Conservation (phyloP, 2,888 invertebrate species). For the Globia sparganii region DNA sequence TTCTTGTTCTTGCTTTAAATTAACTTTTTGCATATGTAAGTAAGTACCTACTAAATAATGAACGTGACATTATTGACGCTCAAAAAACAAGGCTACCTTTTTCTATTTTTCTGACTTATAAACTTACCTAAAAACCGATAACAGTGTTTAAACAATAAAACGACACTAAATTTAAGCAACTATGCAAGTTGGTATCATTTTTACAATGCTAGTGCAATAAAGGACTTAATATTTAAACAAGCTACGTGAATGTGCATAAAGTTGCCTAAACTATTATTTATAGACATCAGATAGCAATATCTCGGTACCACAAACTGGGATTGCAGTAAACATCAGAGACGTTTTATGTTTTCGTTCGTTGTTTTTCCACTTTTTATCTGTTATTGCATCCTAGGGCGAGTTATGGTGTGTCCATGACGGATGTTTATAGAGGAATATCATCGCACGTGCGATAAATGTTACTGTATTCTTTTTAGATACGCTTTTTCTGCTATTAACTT, state of each 20-base stretch:
- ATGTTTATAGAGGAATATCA: constrained; percentile 77
- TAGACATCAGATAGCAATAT: constrained; percentile 82
- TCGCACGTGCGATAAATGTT: constrained; percentile 75
- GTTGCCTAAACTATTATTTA: constrained; percentile 81
- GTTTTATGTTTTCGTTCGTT: constrained; percentile 77
- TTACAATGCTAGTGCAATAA: constrained; percentile 70
- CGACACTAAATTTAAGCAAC: not conserved
- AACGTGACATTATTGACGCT: not conserved
- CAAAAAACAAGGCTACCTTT: not conserved
- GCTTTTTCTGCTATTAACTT: constrained; percentile 61
- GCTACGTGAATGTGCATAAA: constrained; percentile 77
- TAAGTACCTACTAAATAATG: not conserved
- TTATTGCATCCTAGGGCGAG: constrained; percentile 82
- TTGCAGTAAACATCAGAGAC: constrained; percentile 80
- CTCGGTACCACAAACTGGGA: constrained; percentile 76
- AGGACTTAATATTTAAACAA: constrained; percentile 65
- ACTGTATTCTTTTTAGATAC: constrained; percentile 66
- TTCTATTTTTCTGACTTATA: not conserved
- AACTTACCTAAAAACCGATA: constrained; percentile 10
- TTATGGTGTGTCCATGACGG: constrained; percentile 78
- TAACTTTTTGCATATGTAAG: not conserved
- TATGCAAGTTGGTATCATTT: constrained; percentile 33
- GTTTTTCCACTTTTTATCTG: constrained; percentile 83
- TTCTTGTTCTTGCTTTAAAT: not conserved
- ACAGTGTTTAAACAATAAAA: not conserved